Percentiles rank a stretch among this genome's conserved stretches.
Evolutionary conservation across 2,113 vertebrate species (phyloP).

Genomic region (Ameiurus melas): DNA sequence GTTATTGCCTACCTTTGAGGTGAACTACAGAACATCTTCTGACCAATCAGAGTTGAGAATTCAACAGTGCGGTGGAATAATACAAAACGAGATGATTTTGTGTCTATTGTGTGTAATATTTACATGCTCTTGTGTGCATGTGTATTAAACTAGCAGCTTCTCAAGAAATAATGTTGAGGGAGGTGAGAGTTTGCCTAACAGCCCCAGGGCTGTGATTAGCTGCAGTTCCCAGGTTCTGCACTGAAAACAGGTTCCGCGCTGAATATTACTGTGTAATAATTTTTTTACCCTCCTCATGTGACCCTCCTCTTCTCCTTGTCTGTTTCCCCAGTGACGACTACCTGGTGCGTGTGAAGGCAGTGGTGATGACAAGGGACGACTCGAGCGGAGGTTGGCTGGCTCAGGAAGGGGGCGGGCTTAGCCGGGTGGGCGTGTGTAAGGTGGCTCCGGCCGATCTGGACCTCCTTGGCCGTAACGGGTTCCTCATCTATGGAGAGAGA

Average conservation of each 20-base stretch:
- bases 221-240: constrained; percentile 15
- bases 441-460: constrained; percentile 82
- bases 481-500: constrained; percentile 93
- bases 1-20: neutral
- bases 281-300: neutral
- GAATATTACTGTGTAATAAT: neutral
- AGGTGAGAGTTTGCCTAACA: constrained; percentile 25
- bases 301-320: neutral
- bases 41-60: neutral
- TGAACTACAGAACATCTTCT: neutral
- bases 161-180: neutral
- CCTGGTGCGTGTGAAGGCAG: constrained; percentile 96
- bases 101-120: neutral
- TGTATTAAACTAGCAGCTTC: constrained; percentile 7
- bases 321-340: constrained; percentile 88
- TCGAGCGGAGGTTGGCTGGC: constrained; percentile 96
- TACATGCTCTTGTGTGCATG: neutral
- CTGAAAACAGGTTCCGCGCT: neutral
- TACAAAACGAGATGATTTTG: neutral
- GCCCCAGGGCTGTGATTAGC: constrained; percentile 6
- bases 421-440: constrained; percentile 93
- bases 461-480: constrained; percentile 82
- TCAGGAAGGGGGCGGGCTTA: constrained; percentile 94
- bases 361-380: constrained; percentile 99
- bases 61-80: too few species aligned